A percentile compares a stretch with the other conserved stretches of the same genome.
Conservation (phyloP, 92 coral and sea anemone species). For the Phenganax marumi region DNA sequence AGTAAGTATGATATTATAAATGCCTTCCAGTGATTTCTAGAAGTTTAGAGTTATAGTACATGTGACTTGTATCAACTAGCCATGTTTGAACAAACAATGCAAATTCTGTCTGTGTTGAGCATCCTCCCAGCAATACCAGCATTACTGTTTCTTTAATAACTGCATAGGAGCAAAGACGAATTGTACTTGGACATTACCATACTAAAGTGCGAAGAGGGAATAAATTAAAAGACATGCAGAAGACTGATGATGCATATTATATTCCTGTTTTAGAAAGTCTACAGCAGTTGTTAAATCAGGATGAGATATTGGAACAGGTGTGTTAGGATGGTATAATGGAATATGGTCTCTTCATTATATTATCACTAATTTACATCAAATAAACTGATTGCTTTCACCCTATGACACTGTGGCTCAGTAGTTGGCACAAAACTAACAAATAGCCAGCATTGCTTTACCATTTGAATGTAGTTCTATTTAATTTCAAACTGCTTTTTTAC, state of each 20-base stretch:
- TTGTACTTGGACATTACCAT: neutral
- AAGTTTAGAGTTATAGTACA: too few relatives aligned
- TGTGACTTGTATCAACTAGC: too few relatives aligned
- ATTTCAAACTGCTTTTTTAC: neutral
- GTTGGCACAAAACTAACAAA: neutral
- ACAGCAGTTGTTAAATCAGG: slow-evolving; percentile 16
- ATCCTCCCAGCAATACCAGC: too few relatives aligned
- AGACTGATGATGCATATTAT: neutral
- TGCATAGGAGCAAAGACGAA: neutral
- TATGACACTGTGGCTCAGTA: too few relatives aligned
- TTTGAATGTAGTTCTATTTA: neutral
- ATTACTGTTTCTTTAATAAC: neutral
- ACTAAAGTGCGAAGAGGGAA: neutral
- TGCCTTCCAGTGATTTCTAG: too few relatives aligned
- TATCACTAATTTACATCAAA: neutral
- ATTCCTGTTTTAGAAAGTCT: slow-evolving; percentile 16
- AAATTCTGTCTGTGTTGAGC: too few relatives aligned
- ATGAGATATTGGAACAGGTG: slow-evolving; percentile 7
- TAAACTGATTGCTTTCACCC: too few relatives aligned
- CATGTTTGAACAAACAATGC: too few relatives aligned
- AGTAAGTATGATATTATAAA: slow-evolving; percentile 32
- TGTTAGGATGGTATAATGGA: neutral
- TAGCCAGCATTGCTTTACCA: neutral
- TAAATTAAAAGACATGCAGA: neutral
- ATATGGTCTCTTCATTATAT: neutral